These are phyloP conservation scores for Agonopterix subpropinquella DNA, from an alignment of 2,888 invertebrate genomes.

Conservation along the genomic window DNA sequence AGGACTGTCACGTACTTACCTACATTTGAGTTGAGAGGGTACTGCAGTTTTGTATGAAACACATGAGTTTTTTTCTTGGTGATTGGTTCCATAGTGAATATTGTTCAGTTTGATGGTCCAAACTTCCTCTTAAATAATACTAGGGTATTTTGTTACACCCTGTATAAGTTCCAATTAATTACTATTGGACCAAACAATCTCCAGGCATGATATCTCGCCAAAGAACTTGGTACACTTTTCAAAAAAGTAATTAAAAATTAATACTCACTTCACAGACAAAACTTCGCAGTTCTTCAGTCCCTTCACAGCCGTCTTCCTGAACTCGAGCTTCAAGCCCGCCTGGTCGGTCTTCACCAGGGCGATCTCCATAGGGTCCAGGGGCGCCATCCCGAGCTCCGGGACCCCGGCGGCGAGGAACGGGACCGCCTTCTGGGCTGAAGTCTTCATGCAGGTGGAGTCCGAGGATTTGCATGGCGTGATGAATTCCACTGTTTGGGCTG, in stretches of 20 bases:
- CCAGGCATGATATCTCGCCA: too few species aligned
- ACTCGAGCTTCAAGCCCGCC: conserved; percentile 51
- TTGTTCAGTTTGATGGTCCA: too few species aligned
- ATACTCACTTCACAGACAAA: conserved; percentile 39
- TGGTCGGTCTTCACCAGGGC: conserved; percentile 36
- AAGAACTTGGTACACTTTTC: too few species aligned
- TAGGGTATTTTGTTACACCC: too few species aligned
- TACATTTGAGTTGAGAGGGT: too few species aligned
- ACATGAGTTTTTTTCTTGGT: too few species aligned
- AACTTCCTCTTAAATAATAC: too few species aligned
- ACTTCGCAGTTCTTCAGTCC: conserved; percentile 49
- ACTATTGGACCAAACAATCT: too few species aligned
- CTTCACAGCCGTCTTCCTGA: conserved; percentile 45
- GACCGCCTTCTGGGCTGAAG: conserved; percentile 43
- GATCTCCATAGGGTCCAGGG: conserved; percentile 52
- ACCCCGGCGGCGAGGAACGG: conserved; percentile 44
- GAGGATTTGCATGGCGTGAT: conserved; percentile 41
- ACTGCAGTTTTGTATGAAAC: too few species aligned
- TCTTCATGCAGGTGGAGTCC: conserved; percentile 38
- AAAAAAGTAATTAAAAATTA: not conserved
- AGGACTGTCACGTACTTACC: too few species aligned
- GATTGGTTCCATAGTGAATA: too few species aligned
- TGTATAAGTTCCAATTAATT: too few species aligned
- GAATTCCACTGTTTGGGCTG: conserved; percentile 25
- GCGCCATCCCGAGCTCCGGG: conserved; percentile 36